Evolutionary conservation across 2,888 invertebrate species (phyloP).

Genomic region (Xylota sylvarum): DNA sequence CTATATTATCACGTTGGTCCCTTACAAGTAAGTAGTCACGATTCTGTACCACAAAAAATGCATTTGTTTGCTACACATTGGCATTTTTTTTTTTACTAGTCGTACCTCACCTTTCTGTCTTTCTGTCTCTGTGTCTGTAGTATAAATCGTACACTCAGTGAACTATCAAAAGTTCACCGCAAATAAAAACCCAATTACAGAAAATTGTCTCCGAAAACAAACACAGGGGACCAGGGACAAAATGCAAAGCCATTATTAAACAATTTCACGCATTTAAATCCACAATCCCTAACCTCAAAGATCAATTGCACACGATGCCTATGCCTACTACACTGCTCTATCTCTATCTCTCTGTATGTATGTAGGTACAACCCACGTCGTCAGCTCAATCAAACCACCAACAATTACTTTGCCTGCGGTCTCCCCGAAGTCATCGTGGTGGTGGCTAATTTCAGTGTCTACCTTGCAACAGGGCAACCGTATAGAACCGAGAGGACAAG

Average conservation of each 20-base stretch:
- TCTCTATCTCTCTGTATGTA: no score
- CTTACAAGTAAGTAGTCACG: no score
- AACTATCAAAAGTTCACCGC: slow-evolving; percentile 66
- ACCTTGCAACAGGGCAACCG: slow-evolving; percentile 57
- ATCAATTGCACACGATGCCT: slow-evolving; percentile 75
- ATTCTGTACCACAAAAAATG: no score
- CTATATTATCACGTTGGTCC: no score
- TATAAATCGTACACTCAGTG: slow-evolving; percentile 12
- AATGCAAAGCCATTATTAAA: slow-evolving; percentile 72
- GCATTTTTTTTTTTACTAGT: no score
- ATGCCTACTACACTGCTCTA: slow-evolving; percentile 55
- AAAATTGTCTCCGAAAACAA: slow-evolving; percentile 61
- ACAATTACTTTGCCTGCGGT: slow-evolving; percentile 77
- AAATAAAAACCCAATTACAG: slow-evolving; percentile 76
- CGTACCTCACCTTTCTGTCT: no score
- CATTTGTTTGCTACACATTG: no score
- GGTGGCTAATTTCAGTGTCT: slow-evolving; percentile 70
- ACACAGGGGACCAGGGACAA: slow-evolving; percentile 30
- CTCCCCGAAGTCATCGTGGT: slow-evolving; percentile 56
- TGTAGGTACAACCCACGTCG: slow-evolving; percentile 61
- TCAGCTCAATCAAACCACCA: slow-evolving; percentile 76
- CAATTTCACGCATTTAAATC: slow-evolving; percentile 77
- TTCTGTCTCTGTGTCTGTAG: no score
- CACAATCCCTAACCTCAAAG: slow-evolving; percentile 73
- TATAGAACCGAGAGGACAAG: slow-evolving; percentile 44